Evolutionary conservation across 2,113 vertebrate species (phyloP).

Genomic region (Rattus norvegicus): GRCr8 NC_086025.1:30274001-30274500

Average conservation of each 20-base stretch:
- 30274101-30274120: not conserved
- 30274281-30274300: conserved; percentile 4
- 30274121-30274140: not conserved
- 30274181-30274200: not conserved
- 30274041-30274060: too few relatives aligned
- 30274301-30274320: not conserved
- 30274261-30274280: not conserved
- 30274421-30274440: not conserved
- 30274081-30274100: not conserved
- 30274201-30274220: conserved; percentile 33
- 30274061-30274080: too few relatives aligned
- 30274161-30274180: not conserved
- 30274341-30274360: not conserved
- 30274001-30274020: too few relatives aligned
- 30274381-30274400: not conserved
- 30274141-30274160: not conserved
- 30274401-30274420: conserved; percentile 26
- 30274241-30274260: not conserved
- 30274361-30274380: conserved; percentile 6
- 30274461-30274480: not conserved
- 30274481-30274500: conserved; percentile 1
- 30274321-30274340: not conserved
- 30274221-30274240: conserved; percentile 24
- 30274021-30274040: too few relatives aligned
- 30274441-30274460: not conserved